Evolutionary conservation across 1,140 invertebrate species (phyloP), one percentile per base, ranked within the genome.

Genomic region (Halotydeus destructor): DNA sequence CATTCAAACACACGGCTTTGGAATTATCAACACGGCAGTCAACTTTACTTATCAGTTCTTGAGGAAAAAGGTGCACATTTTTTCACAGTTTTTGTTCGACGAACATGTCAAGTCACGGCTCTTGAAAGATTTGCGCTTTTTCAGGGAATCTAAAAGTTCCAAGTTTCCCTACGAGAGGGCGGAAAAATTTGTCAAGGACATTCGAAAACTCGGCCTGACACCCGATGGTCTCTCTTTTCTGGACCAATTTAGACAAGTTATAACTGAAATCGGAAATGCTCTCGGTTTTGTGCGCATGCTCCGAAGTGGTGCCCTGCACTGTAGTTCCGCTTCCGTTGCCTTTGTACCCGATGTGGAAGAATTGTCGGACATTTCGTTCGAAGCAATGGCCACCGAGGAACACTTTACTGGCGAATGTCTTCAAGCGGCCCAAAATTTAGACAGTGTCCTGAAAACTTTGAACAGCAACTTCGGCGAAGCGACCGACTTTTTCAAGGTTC

Each of bases 31-130:
- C 54, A 94, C 88, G 0, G 91, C 86, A 1, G 79, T 75, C 0
- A 96, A 97, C 57, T 91, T 85, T 57, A 86, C 85, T 0, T 98
- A 96, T 62, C 86, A 93, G 60, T 96, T 93, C 62, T 64, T 99
- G 32, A 70, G 79, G 44, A 76, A 88, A 44, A 94, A 97, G 60
- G 80, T 98, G 51, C 78, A 78, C 49, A 76, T 77, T 3, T 93
- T 98, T 57, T 97, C 89, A 2, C 88, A 96, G 60, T 98, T 97
- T 60, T 71, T 99, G 50, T 97, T 79, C 58, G 89, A 98, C 61
- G 93, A 98, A 61, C 86, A 93, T 52, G 94, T 99, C 38, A 96
- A 96, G 60, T 94, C 88, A 0, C 69, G 83, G 40, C 61, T 99
- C 23, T 26, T 38, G 8, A 47, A 33, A 38, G 41, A 49, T 38